Conservation (phyloP, 2,888 invertebrate species). For the Drosophila differens region DNA sequence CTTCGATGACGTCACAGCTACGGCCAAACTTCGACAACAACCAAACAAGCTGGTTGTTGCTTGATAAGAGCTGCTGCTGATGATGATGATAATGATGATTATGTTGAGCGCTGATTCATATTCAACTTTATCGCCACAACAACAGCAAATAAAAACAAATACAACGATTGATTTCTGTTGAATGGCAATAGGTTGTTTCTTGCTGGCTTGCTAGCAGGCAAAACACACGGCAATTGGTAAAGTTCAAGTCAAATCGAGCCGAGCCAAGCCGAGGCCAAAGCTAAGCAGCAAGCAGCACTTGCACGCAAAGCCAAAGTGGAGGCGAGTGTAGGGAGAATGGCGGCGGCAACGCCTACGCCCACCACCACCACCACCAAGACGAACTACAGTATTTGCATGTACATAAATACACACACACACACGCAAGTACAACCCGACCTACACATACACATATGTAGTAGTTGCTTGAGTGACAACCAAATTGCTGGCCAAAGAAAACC, state of each 20-base stretch:
- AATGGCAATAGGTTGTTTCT: constrained; percentile 52
- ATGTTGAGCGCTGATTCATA: constrained; percentile 61
- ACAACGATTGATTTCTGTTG: constrained; percentile 51
- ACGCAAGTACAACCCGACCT: neutral
- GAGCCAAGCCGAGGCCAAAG: constrained; percentile 47
- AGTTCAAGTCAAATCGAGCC: constrained; percentile 55
- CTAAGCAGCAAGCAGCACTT: constrained; percentile 27
- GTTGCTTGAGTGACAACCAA: constrained; percentile 13
- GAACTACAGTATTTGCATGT: constrained; percentile 62
- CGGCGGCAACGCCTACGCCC: constrained; percentile 66
- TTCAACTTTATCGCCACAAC: constrained; percentile 32
- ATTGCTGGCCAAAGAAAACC: constrained; percentile 10
- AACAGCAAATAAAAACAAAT: constrained; percentile 15
- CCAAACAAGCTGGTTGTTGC: constrained; percentile 50
- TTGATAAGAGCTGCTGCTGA: constrained; percentile 49
- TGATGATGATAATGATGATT: constrained; percentile 15
- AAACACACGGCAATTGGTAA: constrained; percentile 47
- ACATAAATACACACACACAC: constrained; percentile 35
- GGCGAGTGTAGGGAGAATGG: constrained; percentile 37
- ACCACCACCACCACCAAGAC: constrained; percentile 49
- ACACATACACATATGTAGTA: constrained; percentile 7
- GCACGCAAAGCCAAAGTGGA: constrained; percentile 39
- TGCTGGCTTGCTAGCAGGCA: constrained; percentile 1
- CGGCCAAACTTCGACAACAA: constrained; percentile 25
- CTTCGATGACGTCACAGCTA: constrained; percentile 47